Evolutionary conservation across 2,888 invertebrate species (phyloP).

Genomic region (Peribatodes rhomboidaria): DNA sequence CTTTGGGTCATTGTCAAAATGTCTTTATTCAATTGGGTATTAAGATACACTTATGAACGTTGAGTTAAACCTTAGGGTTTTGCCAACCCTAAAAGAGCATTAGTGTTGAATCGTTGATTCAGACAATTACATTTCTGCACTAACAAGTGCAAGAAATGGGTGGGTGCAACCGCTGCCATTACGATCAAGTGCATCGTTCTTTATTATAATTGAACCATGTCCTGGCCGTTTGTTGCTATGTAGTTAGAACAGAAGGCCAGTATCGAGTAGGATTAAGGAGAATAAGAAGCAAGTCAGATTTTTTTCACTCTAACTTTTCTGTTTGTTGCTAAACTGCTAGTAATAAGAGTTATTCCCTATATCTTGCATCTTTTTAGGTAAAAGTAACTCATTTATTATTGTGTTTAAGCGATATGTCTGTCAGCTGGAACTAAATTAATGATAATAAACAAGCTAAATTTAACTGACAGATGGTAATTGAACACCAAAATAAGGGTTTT

Average conservation of each 20-base stretch:
- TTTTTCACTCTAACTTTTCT: no score
- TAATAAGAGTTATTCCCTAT: no score
- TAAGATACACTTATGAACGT: no score
- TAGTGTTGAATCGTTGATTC: slow-evolving; percentile 71
- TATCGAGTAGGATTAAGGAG: no score
- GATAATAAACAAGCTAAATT: neutral
- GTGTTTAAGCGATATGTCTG: neutral
- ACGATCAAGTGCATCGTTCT: slow-evolving; percentile 45
- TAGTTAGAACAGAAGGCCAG: neutral
- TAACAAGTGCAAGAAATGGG: slow-evolving; percentile 70
- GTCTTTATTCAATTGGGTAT: no score
- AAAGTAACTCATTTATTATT: no score
- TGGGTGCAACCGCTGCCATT: slow-evolving; percentile 43
- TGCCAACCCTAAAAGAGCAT: slow-evolving; percentile 53
- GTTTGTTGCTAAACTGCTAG: no score
- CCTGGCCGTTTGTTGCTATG: slow-evolving; percentile 40
- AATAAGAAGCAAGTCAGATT: no score
- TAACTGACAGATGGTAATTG: slow-evolving; percentile 30
- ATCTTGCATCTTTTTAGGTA: no score
- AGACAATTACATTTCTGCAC: slow-evolving; percentile 69
- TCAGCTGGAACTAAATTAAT: neutral
- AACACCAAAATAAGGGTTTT: slow-evolving; percentile 26
- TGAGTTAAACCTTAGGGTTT: no score
- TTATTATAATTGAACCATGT: slow-evolving; percentile 42
- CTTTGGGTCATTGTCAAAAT: no score